phyloP scores from a whole-genome alignment of 2,113 vertebrate species.

The Pituophis catenifer region DNA sequence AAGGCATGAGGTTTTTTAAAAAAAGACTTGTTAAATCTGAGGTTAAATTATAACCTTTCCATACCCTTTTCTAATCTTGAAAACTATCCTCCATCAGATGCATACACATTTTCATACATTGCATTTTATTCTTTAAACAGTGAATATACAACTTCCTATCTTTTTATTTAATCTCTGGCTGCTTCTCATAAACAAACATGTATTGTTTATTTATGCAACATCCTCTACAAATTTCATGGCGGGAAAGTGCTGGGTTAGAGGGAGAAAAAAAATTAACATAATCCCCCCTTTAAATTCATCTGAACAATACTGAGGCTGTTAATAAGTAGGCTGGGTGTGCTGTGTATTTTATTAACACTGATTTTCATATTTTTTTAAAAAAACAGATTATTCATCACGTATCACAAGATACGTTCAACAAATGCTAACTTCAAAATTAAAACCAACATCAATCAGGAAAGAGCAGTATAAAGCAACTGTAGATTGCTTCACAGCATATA shows the following conservation, averaged over 20 bases:
- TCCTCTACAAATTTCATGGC: not conserved
- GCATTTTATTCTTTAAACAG: not conserved
- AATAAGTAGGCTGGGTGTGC: not conserved
- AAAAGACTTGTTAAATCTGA: not conserved
- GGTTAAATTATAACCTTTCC: not conserved
- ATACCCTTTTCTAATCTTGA: not conserved
- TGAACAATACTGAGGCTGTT: not conserved
- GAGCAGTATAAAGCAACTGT: not conserved
- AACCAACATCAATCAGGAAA: not conserved
- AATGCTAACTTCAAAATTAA: not conserved
- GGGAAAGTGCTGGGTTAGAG: not conserved
- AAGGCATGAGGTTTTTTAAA: not conserved
- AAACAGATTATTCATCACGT: not conserved
- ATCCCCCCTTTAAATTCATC: not conserved
- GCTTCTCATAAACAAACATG: not conserved
- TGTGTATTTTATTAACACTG: not conserved
- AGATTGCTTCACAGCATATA: not conserved
- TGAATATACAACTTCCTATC: not conserved
- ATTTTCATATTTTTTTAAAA: not conserved
- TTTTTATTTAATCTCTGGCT: not conserved
- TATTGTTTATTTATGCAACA: not conserved
- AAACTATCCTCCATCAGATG: not conserved
- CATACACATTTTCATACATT: not conserved
- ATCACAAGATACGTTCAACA: not conserved
- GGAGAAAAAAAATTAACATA: not conserved